These are phyloP conservation scores for Arvicanthis niloticus DNA, from an alignment of 2,113 vertebrate genomes.

Conservation along the genomic window DNA sequence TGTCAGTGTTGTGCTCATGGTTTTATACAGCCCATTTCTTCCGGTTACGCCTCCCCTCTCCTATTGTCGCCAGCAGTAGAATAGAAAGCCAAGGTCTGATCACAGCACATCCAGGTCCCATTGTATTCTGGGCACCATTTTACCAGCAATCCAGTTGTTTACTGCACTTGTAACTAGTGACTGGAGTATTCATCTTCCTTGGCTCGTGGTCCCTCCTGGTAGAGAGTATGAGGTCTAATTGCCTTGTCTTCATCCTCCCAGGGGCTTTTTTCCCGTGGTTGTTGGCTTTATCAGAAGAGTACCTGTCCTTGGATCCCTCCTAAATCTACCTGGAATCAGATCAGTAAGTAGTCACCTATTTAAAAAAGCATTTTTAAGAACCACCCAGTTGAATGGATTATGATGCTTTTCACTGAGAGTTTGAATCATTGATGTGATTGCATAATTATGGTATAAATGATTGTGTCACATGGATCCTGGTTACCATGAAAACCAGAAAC, in stretches of 20 bases:
- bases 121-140: background rate
- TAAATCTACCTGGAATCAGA: slow-evolving; percentile 98
- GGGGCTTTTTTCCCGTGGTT: slow-evolving; percentile 98
- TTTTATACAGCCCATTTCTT: background rate
- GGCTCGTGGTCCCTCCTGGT: background rate
- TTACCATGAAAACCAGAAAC: slow-evolving; percentile 35
- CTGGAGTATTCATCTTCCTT: background rate
- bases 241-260: slow-evolving; percentile 69
- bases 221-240: background rate
- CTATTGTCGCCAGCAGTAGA: background rate
- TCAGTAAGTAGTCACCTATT: slow-evolving; percentile 90
- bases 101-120: background rate
- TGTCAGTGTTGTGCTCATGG: background rate
- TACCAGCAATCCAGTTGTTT: background rate
- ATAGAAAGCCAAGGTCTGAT: background rate
- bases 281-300: slow-evolving; percentile 98
- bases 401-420: slow-evolving; percentile 20
- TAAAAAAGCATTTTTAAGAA: slow-evolving; percentile 7
- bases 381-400: background rate
- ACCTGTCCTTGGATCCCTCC: slow-evolving; percentile 95
- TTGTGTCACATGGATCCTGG: background rate
- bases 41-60: background rate
- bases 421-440: background rate
- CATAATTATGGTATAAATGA: slow-evolving; percentile 32
- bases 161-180: background rate